Percentiles rank a stretch among this genome's conserved stretches.
Evolutionary conservation across 2,113 vertebrate species (phyloP).

Genomic region (Notothenia coriiceps): DNA sequence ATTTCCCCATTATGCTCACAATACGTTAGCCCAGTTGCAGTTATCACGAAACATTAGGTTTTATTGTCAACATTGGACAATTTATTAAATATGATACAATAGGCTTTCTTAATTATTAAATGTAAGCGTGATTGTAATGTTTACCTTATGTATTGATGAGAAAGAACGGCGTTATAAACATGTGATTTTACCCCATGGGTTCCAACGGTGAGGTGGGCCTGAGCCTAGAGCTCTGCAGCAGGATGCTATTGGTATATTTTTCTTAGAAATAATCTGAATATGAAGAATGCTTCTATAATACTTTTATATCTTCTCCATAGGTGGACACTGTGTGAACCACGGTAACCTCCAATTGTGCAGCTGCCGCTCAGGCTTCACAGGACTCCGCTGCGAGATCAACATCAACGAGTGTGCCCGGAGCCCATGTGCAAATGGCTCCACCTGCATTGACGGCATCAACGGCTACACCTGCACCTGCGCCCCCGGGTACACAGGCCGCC

Average conservation of each 20-base stretch:
- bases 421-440: slow-evolving; percentile 93
- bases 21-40: no score
- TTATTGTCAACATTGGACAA: no score
- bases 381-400: slow-evolving; percentile 91
- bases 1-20: no score
- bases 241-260: background rate
- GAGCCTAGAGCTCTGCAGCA: no score
- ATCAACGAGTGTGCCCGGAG: slow-evolving; percentile 90
- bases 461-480: slow-evolving; percentile 93
- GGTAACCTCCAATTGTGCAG: slow-evolving; percentile 90
- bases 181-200: no score
- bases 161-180: no score
- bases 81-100: no score
- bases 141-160: no score
- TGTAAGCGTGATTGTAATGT: no score
- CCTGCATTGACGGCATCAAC: slow-evolving; percentile 91
- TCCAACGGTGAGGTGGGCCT: no score
- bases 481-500: slow-evolving; percentile 91
- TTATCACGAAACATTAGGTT: no score
- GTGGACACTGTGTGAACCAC: slow-evolving; percentile 90
- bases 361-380: slow-evolving; percentile 93
- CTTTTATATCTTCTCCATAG: slow-evolving; percentile 73
- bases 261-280: background rate
- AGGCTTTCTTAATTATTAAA: no score
- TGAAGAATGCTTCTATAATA: background rate